Base-by-base conservation (phyloP, 2,797 vertebrate genomes). In the Psittacula derbiana region DNA sequence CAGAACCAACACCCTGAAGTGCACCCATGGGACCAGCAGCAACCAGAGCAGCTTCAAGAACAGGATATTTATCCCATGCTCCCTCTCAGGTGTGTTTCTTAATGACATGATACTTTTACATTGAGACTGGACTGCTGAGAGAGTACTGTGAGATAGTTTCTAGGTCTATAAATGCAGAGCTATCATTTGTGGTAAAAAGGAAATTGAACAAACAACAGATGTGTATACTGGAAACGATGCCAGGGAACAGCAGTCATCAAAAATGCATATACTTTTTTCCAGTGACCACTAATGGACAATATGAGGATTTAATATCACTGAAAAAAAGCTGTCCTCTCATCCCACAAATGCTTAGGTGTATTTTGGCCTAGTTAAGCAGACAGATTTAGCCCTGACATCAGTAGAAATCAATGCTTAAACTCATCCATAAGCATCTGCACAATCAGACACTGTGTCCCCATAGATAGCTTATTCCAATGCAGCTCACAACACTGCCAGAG, bases 361-460 rank as follows among this genome's bases (percentile, higher is more conserved):
- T 82, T 90, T 91, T 71, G 57, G 19, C 30, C 46, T 65, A 57
- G 16, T 87, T 86, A 78, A 89, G 20, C 8, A 44, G 49, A 18
- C 2, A 3, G 44, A 6, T 92, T 55, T 78, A 71, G 33, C 25
- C 10, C 24, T 76, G 66, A 40, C 33, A 73, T 87, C 27, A 67
- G 8, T 4, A 87, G n/a, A 92, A 89, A 87, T 49, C 33, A 72
- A 11, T 86, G 40, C 5, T 40, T 64, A 64, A 86, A 67, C 17
- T 49, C 20, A 44, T 28, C 43, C 44, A 36, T n/a, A 60, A 82
- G 12, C 30, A 61, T 19, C 28, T 74, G 33, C 11, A 64, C 41
- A 21, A 85, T 61, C 47, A 80, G 43, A 80, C 14, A n/a, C 31
- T n/a, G 8, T 53, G 38, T 46, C 14, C 23, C 6, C 15, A 19